phyloP scores from a whole-genome alignment of 2,797 vertebrate species.

The Molossus molossus region DNA sequence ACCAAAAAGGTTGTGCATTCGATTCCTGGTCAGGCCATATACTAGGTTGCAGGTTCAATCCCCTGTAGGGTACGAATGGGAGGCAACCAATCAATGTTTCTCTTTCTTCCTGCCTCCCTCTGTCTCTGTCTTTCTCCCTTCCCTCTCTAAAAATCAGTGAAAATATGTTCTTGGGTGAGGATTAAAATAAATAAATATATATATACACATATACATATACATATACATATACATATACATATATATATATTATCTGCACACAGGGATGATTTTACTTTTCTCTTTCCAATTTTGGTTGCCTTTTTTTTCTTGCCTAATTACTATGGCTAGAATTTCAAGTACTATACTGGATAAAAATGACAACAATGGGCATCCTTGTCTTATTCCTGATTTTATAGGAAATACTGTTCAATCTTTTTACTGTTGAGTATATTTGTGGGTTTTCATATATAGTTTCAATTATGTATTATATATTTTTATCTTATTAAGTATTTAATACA shows the following conservation, averaged over 20 bases:
- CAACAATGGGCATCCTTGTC: neutral
- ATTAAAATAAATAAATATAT: neutral
- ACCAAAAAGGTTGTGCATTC: too few relatives aligned
- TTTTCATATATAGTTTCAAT: neutral
- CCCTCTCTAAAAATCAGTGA: too few relatives aligned
- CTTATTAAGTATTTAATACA: neutral
- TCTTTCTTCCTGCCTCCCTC: too few relatives aligned
- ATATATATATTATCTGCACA: neutral
- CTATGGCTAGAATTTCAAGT: neutral
- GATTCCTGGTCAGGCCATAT: too few relatives aligned
- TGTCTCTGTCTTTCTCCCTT: too few relatives aligned
- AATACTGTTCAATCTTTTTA: neutral
- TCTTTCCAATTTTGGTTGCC: neutral
- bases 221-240: too few relatives aligned
- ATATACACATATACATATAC: too few relatives aligned
- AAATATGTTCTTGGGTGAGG: too few relatives aligned
- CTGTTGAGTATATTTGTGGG: neutral
- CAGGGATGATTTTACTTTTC: neutral
- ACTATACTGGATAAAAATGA: neutral
- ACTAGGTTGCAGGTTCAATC: too few relatives aligned
- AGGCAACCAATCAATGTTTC: too few relatives aligned
- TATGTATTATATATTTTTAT: neutral
- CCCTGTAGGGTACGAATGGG: too few relatives aligned
- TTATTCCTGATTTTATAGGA: neutral
- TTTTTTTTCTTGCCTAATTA: slow-evolving; percentile 18